phyloP scores from a whole-genome alignment of 2,797 vertebrate species.

The Oceanodroma leucorhoa region DNA sequence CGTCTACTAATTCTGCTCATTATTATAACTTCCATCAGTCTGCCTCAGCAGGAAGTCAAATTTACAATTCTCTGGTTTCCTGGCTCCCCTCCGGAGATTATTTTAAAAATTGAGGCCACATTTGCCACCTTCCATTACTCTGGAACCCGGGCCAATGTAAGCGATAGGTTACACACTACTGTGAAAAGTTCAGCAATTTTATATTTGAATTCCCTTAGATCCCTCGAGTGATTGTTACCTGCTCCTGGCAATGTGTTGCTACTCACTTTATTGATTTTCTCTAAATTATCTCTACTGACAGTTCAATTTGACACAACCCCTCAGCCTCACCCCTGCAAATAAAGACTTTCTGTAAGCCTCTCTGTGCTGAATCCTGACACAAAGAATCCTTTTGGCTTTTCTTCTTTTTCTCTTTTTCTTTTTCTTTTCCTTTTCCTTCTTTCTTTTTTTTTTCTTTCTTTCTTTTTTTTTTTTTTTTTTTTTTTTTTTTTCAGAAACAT shows the following conservation, averaged over 20 bases:
- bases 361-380: not conserved
- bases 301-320: not conserved
- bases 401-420: accelerated
- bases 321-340: not conserved
- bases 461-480: accelerated
- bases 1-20: constrained; percentile 48
- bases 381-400: not conserved
- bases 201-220: constrained; percentile 48
- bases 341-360: not conserved
- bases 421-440: accelerated
- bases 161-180: constrained; percentile 40
- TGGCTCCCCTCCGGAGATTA: constrained; percentile 65
- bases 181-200: constrained; percentile 49
- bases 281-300: not conserved
- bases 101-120: constrained; percentile 66
- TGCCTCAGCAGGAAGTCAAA: constrained; percentile 59
- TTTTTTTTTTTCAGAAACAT: no score
- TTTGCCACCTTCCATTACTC: constrained; percentile 64
- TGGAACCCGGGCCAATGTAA: constrained; percentile 53
- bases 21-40: constrained; percentile 58
- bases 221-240: constrained; percentile 54
- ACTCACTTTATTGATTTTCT: constrained; percentile 27
- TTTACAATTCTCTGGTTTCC: constrained; percentile 66
- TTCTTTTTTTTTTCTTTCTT: accelerated
- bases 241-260: constrained; percentile 24